Base-by-base conservation (phyloP, 2,797 vertebrate species). In the Helarctos malayanus region DNA sequence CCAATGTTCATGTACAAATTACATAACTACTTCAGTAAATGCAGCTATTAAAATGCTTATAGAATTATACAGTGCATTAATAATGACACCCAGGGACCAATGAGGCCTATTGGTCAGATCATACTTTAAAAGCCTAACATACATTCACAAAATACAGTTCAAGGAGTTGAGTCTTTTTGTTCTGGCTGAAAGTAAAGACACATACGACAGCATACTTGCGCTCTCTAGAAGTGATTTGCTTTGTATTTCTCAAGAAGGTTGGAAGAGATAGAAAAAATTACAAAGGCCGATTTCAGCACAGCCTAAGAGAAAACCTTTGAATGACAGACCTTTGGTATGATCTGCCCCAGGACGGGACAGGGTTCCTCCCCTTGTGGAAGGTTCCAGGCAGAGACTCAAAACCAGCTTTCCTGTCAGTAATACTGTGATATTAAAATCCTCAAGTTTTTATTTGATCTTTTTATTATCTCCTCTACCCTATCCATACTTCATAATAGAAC, bases 371-470 rank as follows among this genome's bases (percentile, higher is more conserved):
- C 83, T 89, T 89, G 45, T 41, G 73, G n/a, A 19, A 91, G n/a
- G 11, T 91, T 95, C 83, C 73, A 76, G 89, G 65, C 23, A 91
- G 35, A 91, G 38, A 78, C 25, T 93, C 47, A 92, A 98, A 73
- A 7, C 3, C 32, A 94, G 11, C 5, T 73, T 93, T 83, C 63
- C 3, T 89, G 5, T 91, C 21, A 82, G 15, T 92, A 32, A 89
- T 89, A 69, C 18, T 52, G 5, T 61, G 41, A 89, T 83, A 89
- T 4, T 86, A 38, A 95, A 87, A 91, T 79, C 79, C 10, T 83
- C 32, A 69, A 49, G 35, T 81, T 90, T 86, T 93, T 89, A 38
- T 52, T 49, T 61, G 54, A 56, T 71, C 19, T 91, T 91, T 90
- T 59, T 68, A 85, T 93, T 1, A 78, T 89, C 3, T 79, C 38